Evolutionary conservation across 2,888 invertebrate species (phyloP), one percentile per base, ranked within the genome.

Genomic region (Rhagophthalmus giganteus): DNA sequence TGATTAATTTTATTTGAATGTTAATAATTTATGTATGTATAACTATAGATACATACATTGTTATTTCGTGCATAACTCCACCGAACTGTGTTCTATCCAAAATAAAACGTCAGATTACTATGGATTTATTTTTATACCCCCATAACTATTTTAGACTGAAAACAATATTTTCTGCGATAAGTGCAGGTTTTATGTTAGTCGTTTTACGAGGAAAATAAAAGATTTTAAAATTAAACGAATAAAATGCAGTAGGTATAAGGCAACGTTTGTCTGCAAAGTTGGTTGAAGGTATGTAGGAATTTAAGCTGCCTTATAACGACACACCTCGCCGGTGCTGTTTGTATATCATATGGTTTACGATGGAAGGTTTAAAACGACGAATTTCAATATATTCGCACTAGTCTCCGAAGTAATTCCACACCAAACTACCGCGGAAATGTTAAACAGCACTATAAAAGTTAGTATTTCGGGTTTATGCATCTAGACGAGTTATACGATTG

Each of bases 221-320:
- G 46, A 44, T 48, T 51, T 42, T 42, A 38, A 54, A 57, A 57
- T 57, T 57, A 54, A 54, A 57, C 42, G 51, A 45, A 54, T 54
- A 54, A 57, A 57, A 51, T 30, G 44, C n/a, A n/a, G n/a, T 46
- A 41, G 44, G 51, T 39, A 55, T 44, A 51, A 26, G 34, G 34
- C 12, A 20, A 44, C 33, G 28, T 16, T 44, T 35, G 44, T 35
- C 34, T 44, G 14, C 27, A 28, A 35, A 44, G 45, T 30, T 34
- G 24, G 35, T 28, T 28, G 30, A 37, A 45, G 45, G 45, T 37
- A 25, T 27, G 9, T 26, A 31, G 30, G 46, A 46, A 46, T 46
- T 37, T 48, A 40, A 39, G 39, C 26, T 26, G 28, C 30, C 40
- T 42, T 42, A 49, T 42, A 49, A 48, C 35, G 49, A 40, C 41